Evolutionary conservation across 2,797 vertebrate species (phyloP).

Genomic region (Chromobotia macracanthus): DNA sequence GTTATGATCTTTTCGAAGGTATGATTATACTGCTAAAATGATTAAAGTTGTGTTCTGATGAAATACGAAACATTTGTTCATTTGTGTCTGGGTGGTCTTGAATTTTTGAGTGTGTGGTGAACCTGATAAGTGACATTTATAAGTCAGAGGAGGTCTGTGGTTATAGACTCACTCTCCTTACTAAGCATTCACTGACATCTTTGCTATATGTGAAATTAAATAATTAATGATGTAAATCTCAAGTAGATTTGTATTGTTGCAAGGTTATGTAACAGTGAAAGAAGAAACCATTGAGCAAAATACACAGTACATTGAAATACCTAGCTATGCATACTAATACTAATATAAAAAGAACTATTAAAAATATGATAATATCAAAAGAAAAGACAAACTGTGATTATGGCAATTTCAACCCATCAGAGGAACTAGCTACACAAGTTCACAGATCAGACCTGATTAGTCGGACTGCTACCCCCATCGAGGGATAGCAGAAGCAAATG

Average conservation of each 20-base stretch:
- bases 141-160: not conserved
- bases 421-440: not conserved
- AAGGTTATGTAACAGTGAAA: not conserved
- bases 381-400: not conserved
- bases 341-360: not conserved
- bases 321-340: no score
- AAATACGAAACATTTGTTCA: slow-evolving; percentile 82
- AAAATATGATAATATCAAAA: not conserved
- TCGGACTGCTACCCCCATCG: not conserved
- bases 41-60: slow-evolving; percentile 84
- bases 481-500: not conserved
- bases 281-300: not conserved
- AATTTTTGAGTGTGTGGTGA: not conserved
- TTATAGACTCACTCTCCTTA: not conserved
- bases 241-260: not conserved
- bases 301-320: not conserved
- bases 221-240: not conserved
- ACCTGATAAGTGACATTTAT: not conserved
- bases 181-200: not conserved
- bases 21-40: slow-evolving; percentile 84
- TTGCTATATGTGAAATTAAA: not conserved
- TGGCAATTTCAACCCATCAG: not conserved
- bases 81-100: slow-evolving; percentile 44
- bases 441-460: not conserved
- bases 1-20: slow-evolving; percentile 85